Conservation (phyloP, 2,888 invertebrate species). For the Calameuta filiformis region DNA sequence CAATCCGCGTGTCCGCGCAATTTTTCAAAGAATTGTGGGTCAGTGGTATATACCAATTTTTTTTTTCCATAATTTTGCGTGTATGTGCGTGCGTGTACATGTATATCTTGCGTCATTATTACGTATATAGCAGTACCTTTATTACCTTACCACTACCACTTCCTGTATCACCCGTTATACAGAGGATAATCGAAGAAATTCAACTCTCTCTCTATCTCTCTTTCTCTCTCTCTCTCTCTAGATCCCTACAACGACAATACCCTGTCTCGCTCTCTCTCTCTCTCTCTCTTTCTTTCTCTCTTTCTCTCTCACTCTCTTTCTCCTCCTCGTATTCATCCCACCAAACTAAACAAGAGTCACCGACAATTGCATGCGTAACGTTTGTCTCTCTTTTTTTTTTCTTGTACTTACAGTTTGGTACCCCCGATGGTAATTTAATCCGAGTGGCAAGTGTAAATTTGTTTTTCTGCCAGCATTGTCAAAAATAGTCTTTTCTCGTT, state of each 20-base stretch:
- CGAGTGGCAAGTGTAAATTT: constrained; percentile 17
- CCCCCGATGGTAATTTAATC: constrained; percentile 35
- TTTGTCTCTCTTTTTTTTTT: constrained; percentile 53
- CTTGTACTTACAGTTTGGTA: constrained; percentile 43
- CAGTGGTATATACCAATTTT: background rate
- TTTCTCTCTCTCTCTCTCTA: background rate
- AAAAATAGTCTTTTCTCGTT: background rate
- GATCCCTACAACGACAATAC: too few species aligned
- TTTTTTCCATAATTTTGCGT: background rate
- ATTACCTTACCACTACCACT: constrained; percentile 53
- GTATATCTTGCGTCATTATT: too few species aligned
- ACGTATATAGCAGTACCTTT: constrained; percentile 17
- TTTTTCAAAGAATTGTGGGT: background rate
- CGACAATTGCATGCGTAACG: constrained; percentile 53
- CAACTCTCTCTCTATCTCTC: constrained; percentile 1
- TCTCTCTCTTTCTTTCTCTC: background rate
- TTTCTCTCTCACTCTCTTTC: background rate
- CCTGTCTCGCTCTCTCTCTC: background rate
- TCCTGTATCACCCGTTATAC: constrained; percentile 34
- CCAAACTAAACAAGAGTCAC: background rate
- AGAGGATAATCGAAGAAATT: too few species aligned
- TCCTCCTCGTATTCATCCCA: background rate
- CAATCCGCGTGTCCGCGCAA: too few species aligned
- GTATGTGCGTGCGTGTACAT: background rate
- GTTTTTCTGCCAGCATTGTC: background rate